phyloP scores from a whole-genome alignment of 2,113 vertebrate genomes.

The Xenopus tropicalis region DNA sequence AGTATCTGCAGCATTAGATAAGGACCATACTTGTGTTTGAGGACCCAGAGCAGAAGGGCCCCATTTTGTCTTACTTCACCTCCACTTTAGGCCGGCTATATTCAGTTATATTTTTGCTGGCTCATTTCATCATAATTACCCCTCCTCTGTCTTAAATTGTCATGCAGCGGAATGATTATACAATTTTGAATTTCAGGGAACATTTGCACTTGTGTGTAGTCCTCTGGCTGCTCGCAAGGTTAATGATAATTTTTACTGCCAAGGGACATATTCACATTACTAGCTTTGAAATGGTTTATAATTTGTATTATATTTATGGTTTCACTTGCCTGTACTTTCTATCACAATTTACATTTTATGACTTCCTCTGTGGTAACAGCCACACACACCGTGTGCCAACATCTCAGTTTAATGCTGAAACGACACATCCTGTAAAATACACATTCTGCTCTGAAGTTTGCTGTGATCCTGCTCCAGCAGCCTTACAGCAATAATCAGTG shows the following conservation, averaged over 20 bases:
- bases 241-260: constrained; percentile 3
- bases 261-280: constrained; percentile 5
- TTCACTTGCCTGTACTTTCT: neutral
- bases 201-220: neutral
- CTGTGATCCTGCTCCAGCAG: neutral
- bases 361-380: neutral
- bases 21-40: too few relatives aligned
- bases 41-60: too few relatives aligned
- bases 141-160: neutral
- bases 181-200: neutral
- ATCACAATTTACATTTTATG: constrained; percentile 1
- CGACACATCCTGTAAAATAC: neutral
- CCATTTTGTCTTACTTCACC: too few relatives aligned
- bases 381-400: neutral
- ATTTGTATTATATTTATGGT: constrained; percentile 6
- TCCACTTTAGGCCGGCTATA: too few relatives aligned
- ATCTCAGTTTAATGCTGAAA: neutral
- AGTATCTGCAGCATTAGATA: too few relatives aligned
- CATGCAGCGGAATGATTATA: too few relatives aligned
- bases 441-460: neutral
- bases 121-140: too few relatives aligned
- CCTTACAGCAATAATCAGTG: neutral
- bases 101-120: too few relatives aligned
- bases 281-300: constrained; percentile 2
- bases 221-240: neutral